These are phyloP conservation scores for Syngnathus rostellatus DNA, from an alignment of 2,797 vertebrate genomes.

Conservation along the genomic window DNA sequence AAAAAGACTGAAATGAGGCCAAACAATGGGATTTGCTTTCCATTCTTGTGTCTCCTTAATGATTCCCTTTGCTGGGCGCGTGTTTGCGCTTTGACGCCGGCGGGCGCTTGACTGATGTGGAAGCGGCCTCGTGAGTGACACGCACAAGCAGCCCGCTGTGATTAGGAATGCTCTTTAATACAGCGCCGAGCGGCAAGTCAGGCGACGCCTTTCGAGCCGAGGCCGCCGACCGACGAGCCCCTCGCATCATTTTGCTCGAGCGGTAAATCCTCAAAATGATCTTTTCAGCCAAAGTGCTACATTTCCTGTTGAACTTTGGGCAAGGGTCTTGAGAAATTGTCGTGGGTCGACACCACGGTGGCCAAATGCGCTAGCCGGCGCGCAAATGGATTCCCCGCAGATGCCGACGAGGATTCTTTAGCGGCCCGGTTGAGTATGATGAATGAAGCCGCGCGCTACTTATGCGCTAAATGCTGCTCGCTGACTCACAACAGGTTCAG, in stretches of 20 bases:
- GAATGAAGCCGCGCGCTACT: constrained; percentile 97
- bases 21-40: constrained; percentile 74
- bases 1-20: constrained; percentile 66
- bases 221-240: not conserved
- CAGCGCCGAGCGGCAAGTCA: constrained; percentile 46
- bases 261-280: not conserved
- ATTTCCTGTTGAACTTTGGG: not conserved
- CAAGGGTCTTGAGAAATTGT: not conserved
- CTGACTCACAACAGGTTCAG: constrained; percentile 99
- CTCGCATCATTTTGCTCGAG: constrained; percentile 17
- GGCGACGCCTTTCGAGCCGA: constrained; percentile 42
- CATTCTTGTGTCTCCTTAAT: constrained; percentile 74
- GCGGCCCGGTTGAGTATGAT: constrained; percentile 90
- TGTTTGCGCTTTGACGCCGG: constrained; percentile 70
- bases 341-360: constrained; percentile 23
- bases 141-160: constrained; percentile 63
- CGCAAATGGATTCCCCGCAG: constrained; percentile 65
- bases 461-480: constrained; percentile 97
- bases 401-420: constrained; percentile 64
- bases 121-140: constrained; percentile 67
- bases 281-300: not conserved
- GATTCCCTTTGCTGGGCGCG: constrained; percentile 74
- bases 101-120: constrained; percentile 66
- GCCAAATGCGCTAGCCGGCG: constrained; percentile 35
- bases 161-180: constrained; percentile 76